Evolutionary conservation across 2,888 invertebrate genomes (phyloP).

Genomic region (Nemotelus pantherinus): DNA sequence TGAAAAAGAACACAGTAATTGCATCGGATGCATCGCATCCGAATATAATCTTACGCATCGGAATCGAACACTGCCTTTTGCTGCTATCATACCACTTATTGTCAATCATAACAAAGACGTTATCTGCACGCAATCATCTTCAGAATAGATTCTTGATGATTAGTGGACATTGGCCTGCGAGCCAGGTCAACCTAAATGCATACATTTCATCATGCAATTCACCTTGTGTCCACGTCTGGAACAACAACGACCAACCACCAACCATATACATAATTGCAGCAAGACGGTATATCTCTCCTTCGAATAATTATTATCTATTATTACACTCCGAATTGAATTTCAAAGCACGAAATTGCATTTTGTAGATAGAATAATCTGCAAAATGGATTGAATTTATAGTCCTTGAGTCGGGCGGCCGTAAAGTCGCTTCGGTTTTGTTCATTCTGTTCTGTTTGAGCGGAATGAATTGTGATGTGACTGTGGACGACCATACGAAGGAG

Average conservation of each 20-base stretch:
- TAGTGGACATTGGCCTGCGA: slow-evolving; percentile 33
- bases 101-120: slow-evolving; percentile 29
- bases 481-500: not conserved
- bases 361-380: slow-evolving; percentile 32
- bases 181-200: slow-evolving; percentile 28
- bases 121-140: slow-evolving; percentile 10
- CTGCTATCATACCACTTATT: not conserved
- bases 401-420: slow-evolving; percentile 13
- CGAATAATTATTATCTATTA: slow-evolving; percentile 20
- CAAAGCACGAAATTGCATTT: slow-evolving; percentile 42
- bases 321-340: slow-evolving; percentile 40
- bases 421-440: too few relatives aligned
- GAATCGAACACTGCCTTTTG: too few relatives aligned
- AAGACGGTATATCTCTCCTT: slow-evolving; percentile 2
- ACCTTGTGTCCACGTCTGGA: slow-evolving; percentile 35
- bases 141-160: slow-evolving; percentile 25
- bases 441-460: slow-evolving; percentile 2
- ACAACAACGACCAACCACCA: slow-evolving; percentile 16
- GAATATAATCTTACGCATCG: too few relatives aligned
- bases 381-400: slow-evolving; percentile 33
- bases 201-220: slow-evolving; percentile 24
- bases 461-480: not conserved
- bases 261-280: slow-evolving; percentile 13
- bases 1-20: too few relatives aligned
- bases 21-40: too few relatives aligned